Conservation (phyloP, 2,113 vertebrate species). For the Serilophus lunatus region DNA sequence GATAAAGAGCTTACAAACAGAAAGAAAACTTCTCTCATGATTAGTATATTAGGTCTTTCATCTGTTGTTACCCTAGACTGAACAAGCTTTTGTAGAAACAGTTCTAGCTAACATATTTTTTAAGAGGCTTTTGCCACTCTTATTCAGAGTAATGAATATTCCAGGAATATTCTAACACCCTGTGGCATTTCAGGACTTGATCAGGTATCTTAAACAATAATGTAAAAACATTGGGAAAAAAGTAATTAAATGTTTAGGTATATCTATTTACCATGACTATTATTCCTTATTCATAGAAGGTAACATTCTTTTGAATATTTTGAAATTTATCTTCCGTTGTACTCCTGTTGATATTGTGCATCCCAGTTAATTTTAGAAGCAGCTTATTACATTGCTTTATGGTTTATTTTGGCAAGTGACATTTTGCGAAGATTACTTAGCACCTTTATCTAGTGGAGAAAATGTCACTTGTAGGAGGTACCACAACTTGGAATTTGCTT, state of each 20-base stretch:
- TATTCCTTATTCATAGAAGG: background rate
- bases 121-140: background rate
- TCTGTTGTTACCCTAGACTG: background rate
- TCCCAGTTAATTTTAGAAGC: background rate
- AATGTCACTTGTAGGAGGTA: background rate
- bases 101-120: background rate
- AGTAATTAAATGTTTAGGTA: background rate
- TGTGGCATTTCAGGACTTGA: background rate
- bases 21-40: background rate
- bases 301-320: background rate
- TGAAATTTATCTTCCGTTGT: background rate
- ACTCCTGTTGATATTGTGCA: background rate
- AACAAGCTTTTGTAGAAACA: background rate
- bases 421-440: background rate
- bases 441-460: background rate
- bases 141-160: background rate
- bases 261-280: background rate
- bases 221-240: background rate
- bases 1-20: background rate
- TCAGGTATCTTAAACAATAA: background rate
- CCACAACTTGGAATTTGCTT: background rate
- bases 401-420: background rate
- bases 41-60: background rate
- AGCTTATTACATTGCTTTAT: background rate
- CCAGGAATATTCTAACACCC: background rate